Evolutionary conservation across 2,797 vertebrate genomes (phyloP).

Genomic region (Prionace glauca): DNA sequence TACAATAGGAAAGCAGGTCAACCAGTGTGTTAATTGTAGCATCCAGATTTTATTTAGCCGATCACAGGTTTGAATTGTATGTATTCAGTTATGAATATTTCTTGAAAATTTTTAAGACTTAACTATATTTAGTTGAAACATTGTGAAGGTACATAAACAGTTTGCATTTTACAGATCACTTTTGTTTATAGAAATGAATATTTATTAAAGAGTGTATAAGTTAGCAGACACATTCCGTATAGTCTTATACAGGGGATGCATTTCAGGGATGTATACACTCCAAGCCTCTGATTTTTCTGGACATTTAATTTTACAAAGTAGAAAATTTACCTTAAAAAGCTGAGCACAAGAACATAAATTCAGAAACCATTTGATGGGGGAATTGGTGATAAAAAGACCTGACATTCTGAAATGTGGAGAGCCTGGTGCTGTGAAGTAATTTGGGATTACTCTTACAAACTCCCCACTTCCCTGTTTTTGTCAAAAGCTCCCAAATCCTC

Average conservation of each 20-base stretch:
- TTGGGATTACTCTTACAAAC: background rate
- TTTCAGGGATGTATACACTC: background rate
- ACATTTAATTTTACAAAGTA: background rate
- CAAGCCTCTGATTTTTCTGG: background rate
- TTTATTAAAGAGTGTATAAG: background rate
- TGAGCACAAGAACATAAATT: background rate
- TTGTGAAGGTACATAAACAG: background rate
- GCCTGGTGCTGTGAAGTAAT: background rate
- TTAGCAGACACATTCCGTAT: background rate
- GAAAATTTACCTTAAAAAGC: background rate
- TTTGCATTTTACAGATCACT: background rate
- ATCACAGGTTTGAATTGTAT: background rate
- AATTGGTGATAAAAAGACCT: background rate
- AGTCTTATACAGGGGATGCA: background rate
- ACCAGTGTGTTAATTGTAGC: background rate
- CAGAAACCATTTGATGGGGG: background rate
- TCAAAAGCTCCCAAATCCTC: background rate
- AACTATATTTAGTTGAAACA: background rate
- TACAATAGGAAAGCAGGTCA: no score
- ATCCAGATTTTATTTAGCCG: background rate
- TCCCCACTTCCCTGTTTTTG: background rate
- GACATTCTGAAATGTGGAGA: background rate
- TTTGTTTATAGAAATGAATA: background rate
- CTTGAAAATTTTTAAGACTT: background rate
- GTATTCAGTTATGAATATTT: background rate